Conservation (phyloP, 2,113 vertebrate genomes). For the Enhydra lutris region DNA sequence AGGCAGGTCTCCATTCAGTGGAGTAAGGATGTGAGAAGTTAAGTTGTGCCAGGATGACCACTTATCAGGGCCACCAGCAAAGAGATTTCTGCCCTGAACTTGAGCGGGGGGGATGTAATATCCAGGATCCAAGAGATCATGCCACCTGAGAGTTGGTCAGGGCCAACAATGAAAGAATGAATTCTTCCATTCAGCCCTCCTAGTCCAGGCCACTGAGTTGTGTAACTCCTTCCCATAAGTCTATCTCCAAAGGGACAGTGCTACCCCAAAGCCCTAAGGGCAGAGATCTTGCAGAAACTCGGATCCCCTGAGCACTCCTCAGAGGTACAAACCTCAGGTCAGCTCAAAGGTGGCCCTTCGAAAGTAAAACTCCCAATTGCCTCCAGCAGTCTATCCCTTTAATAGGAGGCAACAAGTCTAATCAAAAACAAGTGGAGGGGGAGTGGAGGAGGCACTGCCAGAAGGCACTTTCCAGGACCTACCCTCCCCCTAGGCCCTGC, state of each 20-base stretch:
- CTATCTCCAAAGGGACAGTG: constrained; percentile 26
- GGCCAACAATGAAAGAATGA: not conserved
- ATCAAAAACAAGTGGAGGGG: constrained; percentile 51
- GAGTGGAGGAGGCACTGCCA: not conserved
- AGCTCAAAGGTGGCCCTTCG: not conserved
- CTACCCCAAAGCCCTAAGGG: not conserved
- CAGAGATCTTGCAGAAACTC: constrained; percentile 15
- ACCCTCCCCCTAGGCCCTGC: constrained; percentile 55
- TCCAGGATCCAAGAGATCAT: not conserved
- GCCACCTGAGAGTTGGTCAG: not conserved
- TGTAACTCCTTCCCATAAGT: constrained; percentile 5
- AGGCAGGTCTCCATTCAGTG: not conserved
- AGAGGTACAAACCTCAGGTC: constrained; percentile 36
- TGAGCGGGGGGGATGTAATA: not conserved
- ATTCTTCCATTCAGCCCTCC: not conserved
- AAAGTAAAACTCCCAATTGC: not conserved
- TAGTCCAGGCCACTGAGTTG: not conserved
- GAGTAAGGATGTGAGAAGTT: not conserved
- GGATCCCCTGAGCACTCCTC: not conserved
- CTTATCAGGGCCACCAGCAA: not conserved
- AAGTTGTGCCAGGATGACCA: not conserved
- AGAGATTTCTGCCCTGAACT: not conserved
- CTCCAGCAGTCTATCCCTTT: constrained; percentile 50
- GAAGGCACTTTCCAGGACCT: constrained; percentile 28
- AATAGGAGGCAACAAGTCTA: constrained; percentile 58